These are phyloP conservation scores for Condylostylus longicornis DNA, from an alignment of 1,140 invertebrate genomes.

Conservation along the genomic window DNA sequence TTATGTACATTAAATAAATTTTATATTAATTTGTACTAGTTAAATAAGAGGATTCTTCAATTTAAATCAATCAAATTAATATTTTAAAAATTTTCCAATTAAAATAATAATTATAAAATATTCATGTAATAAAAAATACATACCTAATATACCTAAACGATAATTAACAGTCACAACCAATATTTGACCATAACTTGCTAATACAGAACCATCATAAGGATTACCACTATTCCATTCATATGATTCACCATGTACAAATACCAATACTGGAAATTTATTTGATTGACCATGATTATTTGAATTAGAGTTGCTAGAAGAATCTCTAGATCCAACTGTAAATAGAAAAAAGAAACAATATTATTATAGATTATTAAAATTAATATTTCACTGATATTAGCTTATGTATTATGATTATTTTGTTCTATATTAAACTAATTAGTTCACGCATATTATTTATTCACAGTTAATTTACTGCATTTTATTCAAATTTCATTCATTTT, in stretches of 20 bases:
- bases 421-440: no score
- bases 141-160: conserved; percentile 87
- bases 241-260: conserved; percentile 91
- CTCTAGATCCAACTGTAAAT: conserved; percentile 51
- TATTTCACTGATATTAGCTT: no score
- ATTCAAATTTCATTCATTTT: no score
- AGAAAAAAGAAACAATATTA: conserved; percentile 25
- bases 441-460: no score
- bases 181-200: conserved; percentile 81
- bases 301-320: conserved; percentile 30
- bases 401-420: no score
- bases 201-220: conserved; percentile 83
- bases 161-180: conserved; percentile 97
- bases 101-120: not conserved
- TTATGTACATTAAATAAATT: no score
- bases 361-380: no score
- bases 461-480: no score
- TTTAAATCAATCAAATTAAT: no score
- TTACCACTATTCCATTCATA: conserved; percentile 95
- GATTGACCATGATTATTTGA: conserved; percentile 16
- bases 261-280: conserved; percentile 67
- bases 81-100: no score
- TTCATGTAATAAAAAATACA: conserved; percentile 32
- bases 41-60: no score
- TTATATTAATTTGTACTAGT: no score